Base-by-base conservation (phyloP, 2,113 vertebrate genomes). In the Atlantisia rogersi region DNA sequence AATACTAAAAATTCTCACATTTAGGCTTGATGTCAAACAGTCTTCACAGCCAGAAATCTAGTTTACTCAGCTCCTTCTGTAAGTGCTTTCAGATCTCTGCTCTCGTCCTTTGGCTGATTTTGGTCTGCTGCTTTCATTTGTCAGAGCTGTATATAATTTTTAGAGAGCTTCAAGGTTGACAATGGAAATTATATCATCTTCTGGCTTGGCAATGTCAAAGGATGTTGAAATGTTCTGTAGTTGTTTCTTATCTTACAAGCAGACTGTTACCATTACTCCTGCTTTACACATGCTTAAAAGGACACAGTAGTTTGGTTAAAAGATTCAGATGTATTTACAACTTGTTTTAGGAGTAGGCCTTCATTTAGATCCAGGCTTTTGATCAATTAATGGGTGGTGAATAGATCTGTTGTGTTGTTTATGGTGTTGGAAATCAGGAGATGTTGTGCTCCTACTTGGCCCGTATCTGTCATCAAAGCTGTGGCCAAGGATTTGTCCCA, bases 71-170 rank as follows among this genome's bases (percentile, higher is more conserved):
- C 16, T 88, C 21, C 28, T 92, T n/a, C 16, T 76, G 19, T 18
- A 74, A 95, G n/a, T 16, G 12, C 28, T 74, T 90, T 93, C 91
- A 81, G 50, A 40, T 74, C 25, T 77, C 37, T 4, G 29, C 22
- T 83, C 88, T 86, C 86, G 53, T 92, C 67, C 59, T 82, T 91
- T 85, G 62, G 21, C 82, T 88, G 84, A 65, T 92, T 95, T 92
- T 86, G 82, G 55, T 24, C 53, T 73, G n/a, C 55, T 86, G 39
- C 63, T 65, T 70, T 76, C 29, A n/a, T 90, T 88, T 95, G 44
- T 85, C 53, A 65, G 71, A 86, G 67, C 62, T 77, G 71, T 18
- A 48, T 44, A 32, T 90, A 83, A 80, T 86, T 95, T 91, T 91
- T 73, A 63, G 58, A 86, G 26, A 82, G 50, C 50, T 88, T 91